These are phyloP conservation scores for Rhabdomys dilectus DNA, from an alignment of 2,113 vertebrate species.

Conservation along the genomic window DNA sequence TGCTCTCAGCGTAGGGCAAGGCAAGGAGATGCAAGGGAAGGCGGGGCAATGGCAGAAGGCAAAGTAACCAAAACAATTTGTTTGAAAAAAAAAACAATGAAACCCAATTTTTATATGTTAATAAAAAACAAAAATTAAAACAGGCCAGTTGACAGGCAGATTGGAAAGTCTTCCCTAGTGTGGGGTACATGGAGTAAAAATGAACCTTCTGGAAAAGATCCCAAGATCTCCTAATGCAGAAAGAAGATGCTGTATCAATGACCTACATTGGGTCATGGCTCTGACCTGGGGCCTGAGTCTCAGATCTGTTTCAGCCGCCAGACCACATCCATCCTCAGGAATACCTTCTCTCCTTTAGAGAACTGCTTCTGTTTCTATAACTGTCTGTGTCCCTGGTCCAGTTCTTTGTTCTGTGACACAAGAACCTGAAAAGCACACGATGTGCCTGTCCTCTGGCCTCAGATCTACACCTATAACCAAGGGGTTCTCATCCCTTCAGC, in stretches of 20 bases:
- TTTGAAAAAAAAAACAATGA: not conserved
- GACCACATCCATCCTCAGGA: not conserved
- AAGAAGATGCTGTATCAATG: no score
- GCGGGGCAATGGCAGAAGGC: accelerated
- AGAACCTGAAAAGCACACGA: not conserved
- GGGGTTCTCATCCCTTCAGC: not conserved
- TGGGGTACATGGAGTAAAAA: not conserved
- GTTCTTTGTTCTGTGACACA: not conserved
- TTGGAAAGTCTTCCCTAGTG: not conserved
- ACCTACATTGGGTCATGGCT: not conserved
- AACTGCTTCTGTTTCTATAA: not conserved
- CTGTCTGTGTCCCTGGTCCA: not conserved
- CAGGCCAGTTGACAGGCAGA: not conserved
- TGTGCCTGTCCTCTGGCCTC: not conserved
- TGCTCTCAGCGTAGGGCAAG: no score
- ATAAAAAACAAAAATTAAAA: not conserved
- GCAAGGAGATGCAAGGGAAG: not conserved
- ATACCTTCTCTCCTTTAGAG: not conserved
- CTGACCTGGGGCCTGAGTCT: not conserved
- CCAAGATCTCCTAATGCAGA: not conserved
- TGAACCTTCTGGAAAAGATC: not conserved
- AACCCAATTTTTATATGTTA: not conserved
- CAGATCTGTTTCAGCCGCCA: not conserved
- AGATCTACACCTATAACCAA: not conserved
- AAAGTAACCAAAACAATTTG: not conserved